phyloP scores from a whole-genome alignment of 1,140 invertebrate species.

The Drosophila lowei region DNA sequence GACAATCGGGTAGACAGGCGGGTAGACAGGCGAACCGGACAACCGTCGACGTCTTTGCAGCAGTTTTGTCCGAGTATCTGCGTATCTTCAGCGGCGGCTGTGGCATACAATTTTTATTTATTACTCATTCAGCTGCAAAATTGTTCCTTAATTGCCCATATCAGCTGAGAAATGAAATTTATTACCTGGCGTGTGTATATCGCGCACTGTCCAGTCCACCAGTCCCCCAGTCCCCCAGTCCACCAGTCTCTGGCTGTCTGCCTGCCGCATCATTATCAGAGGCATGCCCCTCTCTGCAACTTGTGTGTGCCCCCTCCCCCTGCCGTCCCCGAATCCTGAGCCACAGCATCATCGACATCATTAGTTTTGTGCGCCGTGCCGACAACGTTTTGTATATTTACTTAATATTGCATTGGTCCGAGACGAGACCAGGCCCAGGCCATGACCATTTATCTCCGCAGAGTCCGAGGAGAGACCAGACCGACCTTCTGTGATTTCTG shows the following conservation, averaged over 20 bases:
- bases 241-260: constrained; percentile 37
- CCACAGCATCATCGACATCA: constrained; percentile 71
- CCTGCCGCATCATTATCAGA: constrained; percentile 76
- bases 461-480: constrained; percentile 43
- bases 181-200: constrained; percentile 83
- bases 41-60: constrained; percentile 64
- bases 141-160: constrained; percentile 83
- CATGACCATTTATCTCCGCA: constrained; percentile 48
- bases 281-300: constrained; percentile 18
- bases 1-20: constrained; percentile 7
- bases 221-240: constrained; percentile 13
- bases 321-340: constrained; percentile 4
- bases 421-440: constrained; percentile 11
- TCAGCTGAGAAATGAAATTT: constrained; percentile 83
- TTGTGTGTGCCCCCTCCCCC: constrained; percentile 15
- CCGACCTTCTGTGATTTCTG: constrained; percentile 74
- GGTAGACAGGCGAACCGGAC: constrained; percentile 6
- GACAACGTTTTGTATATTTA: constrained; percentile 82
- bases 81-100: constrained; percentile 49
- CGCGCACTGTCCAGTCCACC: constrained; percentile 49
- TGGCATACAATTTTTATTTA: constrained; percentile 82
- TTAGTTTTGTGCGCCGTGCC: constrained; percentile 80
- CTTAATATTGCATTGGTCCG: constrained; percentile 77
- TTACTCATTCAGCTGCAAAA: constrained; percentile 83
- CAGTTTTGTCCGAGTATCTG: constrained; percentile 66